A percentile compares a stretch with the other conserved stretches of the same genome.
phyloP scores from a whole-genome alignment of 2,888 invertebrate genomes.

The Cerastis rubricosa region DNA sequence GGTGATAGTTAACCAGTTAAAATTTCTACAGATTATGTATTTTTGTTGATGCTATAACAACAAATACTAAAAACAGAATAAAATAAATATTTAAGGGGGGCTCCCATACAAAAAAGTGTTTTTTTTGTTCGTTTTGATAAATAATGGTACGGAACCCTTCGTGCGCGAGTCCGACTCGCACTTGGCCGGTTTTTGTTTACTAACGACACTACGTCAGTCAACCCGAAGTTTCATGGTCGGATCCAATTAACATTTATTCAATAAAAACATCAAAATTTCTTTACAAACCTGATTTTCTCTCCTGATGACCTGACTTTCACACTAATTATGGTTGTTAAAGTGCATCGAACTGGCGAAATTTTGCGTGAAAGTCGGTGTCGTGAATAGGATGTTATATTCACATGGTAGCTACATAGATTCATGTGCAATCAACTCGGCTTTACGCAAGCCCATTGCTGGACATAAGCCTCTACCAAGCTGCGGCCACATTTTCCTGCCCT shows the following conservation, averaged over 20 bases:
- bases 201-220: background rate
- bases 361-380: slow-evolving; percentile 12
- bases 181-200: too few relatives aligned
- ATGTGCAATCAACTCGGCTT: background rate
- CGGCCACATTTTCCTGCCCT: background rate
- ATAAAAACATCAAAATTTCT: background rate
- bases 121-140: too few relatives aligned
- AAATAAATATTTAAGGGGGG: too few relatives aligned
- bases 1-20: too few relatives aligned
- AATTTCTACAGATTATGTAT: too few relatives aligned
- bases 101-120: too few relatives aligned
- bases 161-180: too few relatives aligned
- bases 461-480: background rate
- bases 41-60: too few relatives aligned
- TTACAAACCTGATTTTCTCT: background rate
- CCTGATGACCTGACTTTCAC: background rate
- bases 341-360: slow-evolving; percentile 11
- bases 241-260: too few relatives aligned
- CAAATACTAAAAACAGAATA: too few relatives aligned
- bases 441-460: background rate
- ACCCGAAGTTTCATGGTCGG: background rate
- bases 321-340: slow-evolving; percentile 1
- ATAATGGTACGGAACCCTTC: too few relatives aligned
- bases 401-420: background rate
- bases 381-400: background rate